Evolutionary conservation across 2,797 vertebrate genomes (phyloP).

Genomic region (Molossus alvarezi): DNA sequence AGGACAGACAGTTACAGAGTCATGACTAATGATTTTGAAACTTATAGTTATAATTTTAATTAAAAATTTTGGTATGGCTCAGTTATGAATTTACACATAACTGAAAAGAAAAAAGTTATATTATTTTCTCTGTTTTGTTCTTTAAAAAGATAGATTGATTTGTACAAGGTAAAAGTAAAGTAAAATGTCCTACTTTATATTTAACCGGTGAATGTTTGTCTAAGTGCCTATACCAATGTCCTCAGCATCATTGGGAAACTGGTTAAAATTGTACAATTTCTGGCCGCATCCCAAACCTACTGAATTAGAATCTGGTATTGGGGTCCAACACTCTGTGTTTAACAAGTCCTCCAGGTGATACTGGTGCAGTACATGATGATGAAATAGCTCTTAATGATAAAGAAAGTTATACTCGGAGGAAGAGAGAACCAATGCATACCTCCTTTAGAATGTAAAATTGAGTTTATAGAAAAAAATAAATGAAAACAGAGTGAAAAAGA

Average conservation of each 20-base stretch:
- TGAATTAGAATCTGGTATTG: neutral
- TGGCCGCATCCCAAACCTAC: neutral
- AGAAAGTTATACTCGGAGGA: neutral
- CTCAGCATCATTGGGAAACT: neutral
- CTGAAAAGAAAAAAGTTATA: neutral
- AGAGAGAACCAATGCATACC: neutral
- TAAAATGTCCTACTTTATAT: neutral
- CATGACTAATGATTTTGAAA: constrained; percentile 23
- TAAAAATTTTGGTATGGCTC: neutral
- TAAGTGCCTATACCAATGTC: neutral
- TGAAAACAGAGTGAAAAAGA: neutral
- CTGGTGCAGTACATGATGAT: neutral
- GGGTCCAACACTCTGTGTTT: neutral
- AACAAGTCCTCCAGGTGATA: neutral
- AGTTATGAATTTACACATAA: neutral
- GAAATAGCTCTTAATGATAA: neutral
- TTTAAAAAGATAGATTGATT: neutral
- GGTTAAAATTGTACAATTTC: neutral
- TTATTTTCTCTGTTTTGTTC: neutral
- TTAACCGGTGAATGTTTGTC: neutral
- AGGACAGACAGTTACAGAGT: neutral
- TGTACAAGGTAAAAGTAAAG: constrained; percentile 3
- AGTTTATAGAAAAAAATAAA: neutral
- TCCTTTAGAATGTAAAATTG: constrained; percentile 8
- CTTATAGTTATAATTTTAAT: neutral